Conservation (phyloP, 2,797 vertebrate species). For the Cyclopterus lumpus region DNA sequence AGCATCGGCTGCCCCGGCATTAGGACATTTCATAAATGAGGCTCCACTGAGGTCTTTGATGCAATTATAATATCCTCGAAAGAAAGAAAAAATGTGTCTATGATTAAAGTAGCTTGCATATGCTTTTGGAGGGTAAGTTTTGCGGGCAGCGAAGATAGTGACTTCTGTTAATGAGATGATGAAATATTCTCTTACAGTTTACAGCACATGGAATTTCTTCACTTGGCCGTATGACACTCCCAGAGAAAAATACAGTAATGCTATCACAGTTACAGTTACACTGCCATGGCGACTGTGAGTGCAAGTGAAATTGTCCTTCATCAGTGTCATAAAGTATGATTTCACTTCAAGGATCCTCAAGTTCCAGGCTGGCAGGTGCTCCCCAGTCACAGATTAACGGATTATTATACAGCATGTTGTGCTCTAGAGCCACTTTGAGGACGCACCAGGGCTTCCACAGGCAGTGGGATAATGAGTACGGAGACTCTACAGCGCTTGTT, state of each 20-base stretch:
- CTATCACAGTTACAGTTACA: constrained; percentile 19
- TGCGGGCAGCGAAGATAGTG: constrained; percentile 42
- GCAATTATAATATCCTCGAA: constrained; percentile 55
- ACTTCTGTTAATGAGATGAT: constrained; percentile 65
- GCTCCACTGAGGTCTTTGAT: constrained; percentile 51
- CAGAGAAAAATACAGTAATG: constrained; percentile 33
- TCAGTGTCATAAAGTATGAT: constrained; percentile 69
- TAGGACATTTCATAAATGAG: constrained; percentile 30
- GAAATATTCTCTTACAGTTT: constrained; percentile 60
- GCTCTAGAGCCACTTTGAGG: constrained; percentile 62
- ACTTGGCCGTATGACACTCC: constrained; percentile 39
- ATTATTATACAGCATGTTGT: constrained; percentile 65
- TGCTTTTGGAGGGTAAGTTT: constrained; percentile 52
- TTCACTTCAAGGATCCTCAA: constrained; percentile 72
- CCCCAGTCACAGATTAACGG: constrained; percentile 70
- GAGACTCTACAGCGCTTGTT: constrained; percentile 12
- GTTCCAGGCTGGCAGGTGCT: constrained; percentile 61
- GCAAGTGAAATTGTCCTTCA: constrained; percentile 51
- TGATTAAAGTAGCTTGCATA: constrained; percentile 62
- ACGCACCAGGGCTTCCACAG: constrained; percentile 52
- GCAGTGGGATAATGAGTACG: constrained; percentile 63
- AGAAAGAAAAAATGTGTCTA: constrained; percentile 46
- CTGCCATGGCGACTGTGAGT: constrained; percentile 28
- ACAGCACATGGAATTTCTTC: constrained; percentile 52
- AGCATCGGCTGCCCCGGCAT: not conserved